These are phyloP conservation scores for Magallana nippona DNA, from an alignment of 2,888 invertebrate genomes.

Conservation along the genomic window DNA sequence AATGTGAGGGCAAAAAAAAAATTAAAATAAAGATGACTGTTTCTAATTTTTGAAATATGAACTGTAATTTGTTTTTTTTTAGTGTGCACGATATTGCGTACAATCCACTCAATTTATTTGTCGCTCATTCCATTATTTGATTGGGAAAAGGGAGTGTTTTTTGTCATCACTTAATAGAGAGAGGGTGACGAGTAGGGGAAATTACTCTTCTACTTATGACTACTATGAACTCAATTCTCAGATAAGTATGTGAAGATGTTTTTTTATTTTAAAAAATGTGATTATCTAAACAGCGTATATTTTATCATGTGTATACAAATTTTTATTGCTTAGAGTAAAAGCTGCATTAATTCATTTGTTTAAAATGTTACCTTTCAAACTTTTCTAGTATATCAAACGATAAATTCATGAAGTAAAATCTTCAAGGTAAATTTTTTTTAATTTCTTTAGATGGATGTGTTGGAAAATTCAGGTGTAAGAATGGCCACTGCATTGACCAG, in stretches of 20 bases:
- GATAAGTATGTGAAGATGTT: slow-evolving; percentile 76
- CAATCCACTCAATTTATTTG: slow-evolving; percentile 83
- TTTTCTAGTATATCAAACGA: too few relatives aligned
- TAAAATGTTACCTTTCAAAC: too few relatives aligned
- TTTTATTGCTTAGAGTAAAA: too few relatives aligned
- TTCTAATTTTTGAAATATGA: background rate
- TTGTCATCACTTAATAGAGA: slow-evolving; percentile 83
- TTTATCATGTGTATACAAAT: too few relatives aligned
- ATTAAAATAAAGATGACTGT: background rate
- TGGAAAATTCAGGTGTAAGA: slow-evolving; percentile 83
- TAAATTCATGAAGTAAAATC: background rate
- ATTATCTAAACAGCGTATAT: too few relatives aligned
- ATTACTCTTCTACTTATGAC: slow-evolving; percentile 30
- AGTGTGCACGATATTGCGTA: slow-evolving; percentile 83
- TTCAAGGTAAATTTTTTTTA: background rate
- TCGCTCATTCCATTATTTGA: slow-evolving; percentile 84
- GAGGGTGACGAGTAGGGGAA: background rate
- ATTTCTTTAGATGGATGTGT: slow-evolving; percentile 55
- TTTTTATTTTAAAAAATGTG: too few relatives aligned
- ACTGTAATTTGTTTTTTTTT: slow-evolving; percentile 47
- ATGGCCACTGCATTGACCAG: slow-evolving; percentile 74
- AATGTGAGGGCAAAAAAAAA: background rate
- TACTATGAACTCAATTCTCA: slow-evolving; percentile 82
- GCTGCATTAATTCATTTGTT: background rate
- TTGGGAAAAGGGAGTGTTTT: slow-evolving; percentile 82